Conservation (phyloP, 2,113 vertebrate genomes). For the Amphilophus citrinellus region DNA sequence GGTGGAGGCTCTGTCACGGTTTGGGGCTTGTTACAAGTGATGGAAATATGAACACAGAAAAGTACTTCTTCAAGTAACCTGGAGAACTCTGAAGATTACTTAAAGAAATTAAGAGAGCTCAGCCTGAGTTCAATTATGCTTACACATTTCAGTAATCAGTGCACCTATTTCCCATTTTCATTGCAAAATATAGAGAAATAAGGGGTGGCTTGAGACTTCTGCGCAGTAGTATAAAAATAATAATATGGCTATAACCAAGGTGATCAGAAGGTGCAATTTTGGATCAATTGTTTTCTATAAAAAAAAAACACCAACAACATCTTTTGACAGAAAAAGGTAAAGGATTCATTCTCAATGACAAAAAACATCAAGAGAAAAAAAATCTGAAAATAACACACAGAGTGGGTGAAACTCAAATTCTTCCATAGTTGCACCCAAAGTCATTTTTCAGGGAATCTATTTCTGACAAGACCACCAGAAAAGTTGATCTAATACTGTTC, state of each 20-base stretch:
- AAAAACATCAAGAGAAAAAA: neutral
- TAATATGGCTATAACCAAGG: neutral
- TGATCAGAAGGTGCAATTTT: neutral
- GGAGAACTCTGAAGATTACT: too few relatives aligned
- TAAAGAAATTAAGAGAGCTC: too few relatives aligned
- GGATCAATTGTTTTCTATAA: neutral
- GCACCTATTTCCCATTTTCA: neutral
- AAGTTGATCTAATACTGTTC: constrained; percentile 34
- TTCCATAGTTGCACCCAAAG: constrained; percentile 36
- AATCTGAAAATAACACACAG: constrained; percentile 13
- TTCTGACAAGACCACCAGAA: constrained; percentile 18
- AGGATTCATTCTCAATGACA: neutral
- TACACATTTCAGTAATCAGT: too few relatives aligned
- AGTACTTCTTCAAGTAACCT: neutral
- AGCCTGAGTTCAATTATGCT: too few relatives aligned
- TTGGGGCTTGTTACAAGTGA: neutral
- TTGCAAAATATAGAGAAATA: neutral
- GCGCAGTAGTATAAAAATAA: neutral
- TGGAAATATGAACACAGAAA: too few relatives aligned
- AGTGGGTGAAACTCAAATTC: constrained; percentile 40
- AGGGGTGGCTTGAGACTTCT: neutral
- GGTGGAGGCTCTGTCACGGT: neutral
- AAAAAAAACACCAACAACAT: neutral
- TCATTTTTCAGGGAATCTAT: constrained; percentile 32
- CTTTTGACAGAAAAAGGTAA: neutral